Evolutionary conservation across 2,797 vertebrate genomes (phyloP), one percentile per base, ranked within the genome.

Genomic region (Leucoraja ocellata): DNA sequence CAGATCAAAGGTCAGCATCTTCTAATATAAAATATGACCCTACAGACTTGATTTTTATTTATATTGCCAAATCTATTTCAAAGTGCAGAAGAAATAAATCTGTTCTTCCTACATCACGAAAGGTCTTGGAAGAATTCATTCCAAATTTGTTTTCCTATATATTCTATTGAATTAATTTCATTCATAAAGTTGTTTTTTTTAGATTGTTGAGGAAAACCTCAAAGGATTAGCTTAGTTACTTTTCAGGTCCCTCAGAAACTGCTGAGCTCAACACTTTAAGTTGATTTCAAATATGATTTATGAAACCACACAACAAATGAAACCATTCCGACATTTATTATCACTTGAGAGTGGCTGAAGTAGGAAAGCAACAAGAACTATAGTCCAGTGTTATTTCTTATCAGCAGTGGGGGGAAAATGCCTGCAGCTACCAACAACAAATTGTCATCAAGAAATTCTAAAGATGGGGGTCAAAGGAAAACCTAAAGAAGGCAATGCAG

Each of bases 361-460:
- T 36, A 68, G 84, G n/a, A 88, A 88, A 88, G 84, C 61, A 68
- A 88, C 36, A 28, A 18, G 84, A 32, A 88, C 61, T 88, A 36
- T 46, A 76, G 46, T 14, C 39, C 36, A 92, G 71, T 92, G 90
- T 58, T 92, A 76, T 92, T 92, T 58, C 71, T 54, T 92, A 92
- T 74, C 90, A 74, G 90, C 54, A 7, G 39, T 25, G 18, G 32
- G 23, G 36, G 71, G 32, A 13, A 46, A 92, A 92, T 92, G 90
- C 46, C 71, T 92, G 23, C 90, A 76, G 90, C 71, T 74, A 46
- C 39, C 90, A 92, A 54, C 90, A 74, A 73, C 71, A 54, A 92
- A 74, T 92, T 92, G 90, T 92, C 46, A 73, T 92, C 36, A 74
- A 74, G 36, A 92, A 76, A 92, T 92, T 92, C 71, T 9, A 46